Conservation (phyloP, 2,888 invertebrate species). For the Cephus nigrinus region DNA sequence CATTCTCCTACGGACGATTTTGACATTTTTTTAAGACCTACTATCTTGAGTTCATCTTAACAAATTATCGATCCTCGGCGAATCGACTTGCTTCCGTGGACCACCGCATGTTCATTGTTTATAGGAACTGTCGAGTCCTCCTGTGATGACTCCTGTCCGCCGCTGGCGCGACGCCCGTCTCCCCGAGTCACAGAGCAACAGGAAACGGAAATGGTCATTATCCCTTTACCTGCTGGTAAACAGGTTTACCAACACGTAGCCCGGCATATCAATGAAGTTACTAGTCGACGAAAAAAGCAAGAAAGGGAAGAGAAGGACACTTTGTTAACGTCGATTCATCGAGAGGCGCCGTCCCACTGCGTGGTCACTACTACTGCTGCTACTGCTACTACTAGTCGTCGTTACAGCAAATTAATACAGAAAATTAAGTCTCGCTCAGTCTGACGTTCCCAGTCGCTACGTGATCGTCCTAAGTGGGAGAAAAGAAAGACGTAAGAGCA, state of each 20-base stretch:
- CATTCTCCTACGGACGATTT: conserved; percentile 10
- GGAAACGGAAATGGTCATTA: conserved; percentile 45
- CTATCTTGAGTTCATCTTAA: not conserved
- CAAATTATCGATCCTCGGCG: no score
- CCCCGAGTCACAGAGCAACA: conserved; percentile 1
- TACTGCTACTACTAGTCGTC: no score
- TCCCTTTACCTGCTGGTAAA: conserved; percentile 31
- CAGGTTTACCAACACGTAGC: conserved; percentile 19
- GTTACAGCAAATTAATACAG: not conserved
- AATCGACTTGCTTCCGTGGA: no score
- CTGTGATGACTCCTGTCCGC: not conserved
- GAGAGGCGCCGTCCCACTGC: not conserved
- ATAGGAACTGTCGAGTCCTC: not conserved
- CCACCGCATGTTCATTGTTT: no score
- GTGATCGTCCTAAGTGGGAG: no score
- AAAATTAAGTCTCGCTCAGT: not conserved
- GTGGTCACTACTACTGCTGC: not conserved
- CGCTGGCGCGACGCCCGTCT: no score
- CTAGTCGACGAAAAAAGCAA: no score
- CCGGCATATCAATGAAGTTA: not conserved
- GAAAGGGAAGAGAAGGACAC: no score
- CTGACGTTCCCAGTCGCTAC: no score
- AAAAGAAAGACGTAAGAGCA: no score
- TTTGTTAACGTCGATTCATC: no score
- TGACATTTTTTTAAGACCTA: conserved; percentile 6